These are phyloP conservation scores for Antheraea pernyi DNA, from an alignment of 1,140 invertebrate species.

Conservation along the genomic window DNA sequence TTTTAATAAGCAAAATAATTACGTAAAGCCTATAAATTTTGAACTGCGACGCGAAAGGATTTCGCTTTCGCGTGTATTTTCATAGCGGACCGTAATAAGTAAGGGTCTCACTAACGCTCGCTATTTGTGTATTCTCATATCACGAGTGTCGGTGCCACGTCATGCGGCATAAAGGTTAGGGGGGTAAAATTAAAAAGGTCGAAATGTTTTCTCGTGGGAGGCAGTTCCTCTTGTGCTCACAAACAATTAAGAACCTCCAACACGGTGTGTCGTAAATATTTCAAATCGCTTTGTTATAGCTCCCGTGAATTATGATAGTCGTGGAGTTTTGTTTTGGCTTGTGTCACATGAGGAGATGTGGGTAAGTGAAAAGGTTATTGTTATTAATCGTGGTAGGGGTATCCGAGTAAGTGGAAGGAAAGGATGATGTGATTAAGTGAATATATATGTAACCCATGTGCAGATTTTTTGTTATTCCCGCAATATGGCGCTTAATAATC, in stretches of 20 bases:
- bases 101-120: too few relatives aligned
- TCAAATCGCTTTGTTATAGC: neutral
- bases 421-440: neutral
- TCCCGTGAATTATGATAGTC: neutral
- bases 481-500: too few relatives aligned
- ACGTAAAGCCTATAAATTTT: too few relatives aligned
- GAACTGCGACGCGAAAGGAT: too few relatives aligned
- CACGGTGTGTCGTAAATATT: neutral
- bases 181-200: constrained; percentile 1
- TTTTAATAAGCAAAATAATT: too few relatives aligned
- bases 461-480: too few relatives aligned
- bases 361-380: neutral
- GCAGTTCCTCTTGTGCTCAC: neutral
- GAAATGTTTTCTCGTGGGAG: neutral
- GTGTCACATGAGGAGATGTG: neutral
- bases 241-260: neutral
- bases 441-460: too few relatives aligned
- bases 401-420: neutral
- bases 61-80: too few relatives aligned
- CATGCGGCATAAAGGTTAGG: neutral
- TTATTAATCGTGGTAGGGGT: neutral
- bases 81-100: too few relatives aligned
- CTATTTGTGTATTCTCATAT: neutral
- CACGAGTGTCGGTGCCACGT: neutral
- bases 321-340: constrained; percentile 7